Base-by-base conservation (phyloP, 2,113 vertebrate genomes). In the Chlamydotis undulata region DNA sequence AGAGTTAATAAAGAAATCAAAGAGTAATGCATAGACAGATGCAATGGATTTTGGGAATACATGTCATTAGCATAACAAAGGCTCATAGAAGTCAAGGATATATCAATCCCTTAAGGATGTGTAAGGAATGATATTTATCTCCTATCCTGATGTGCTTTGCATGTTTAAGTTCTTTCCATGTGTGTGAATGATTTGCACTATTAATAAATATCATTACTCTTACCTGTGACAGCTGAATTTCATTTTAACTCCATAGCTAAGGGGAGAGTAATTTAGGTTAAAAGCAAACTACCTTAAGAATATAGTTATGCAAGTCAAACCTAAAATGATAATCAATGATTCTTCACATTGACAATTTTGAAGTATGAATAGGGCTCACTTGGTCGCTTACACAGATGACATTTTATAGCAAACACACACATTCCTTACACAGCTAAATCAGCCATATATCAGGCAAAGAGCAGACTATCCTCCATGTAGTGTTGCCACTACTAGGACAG, bases 1-100 rank as follows among this genome's bases (percentile, higher is more conserved):
- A 94, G 59, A 89, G 71, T 50, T 94, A 93, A 95, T 93, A 90
- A 59, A 93, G 89, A 95, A 96, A 96, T 90, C 86, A 92, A 95
- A 93, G 43, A 13, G 52, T 76, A 87, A 87, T 55, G 47, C 59
- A 80, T 1, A 89, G 83, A 77, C 50, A 86, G 83, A 77, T 1
- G 14, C 23, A 92, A 83, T 0, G 22, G 55, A 81, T 86, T 95
- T 92, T 2, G 14, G 83, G 80, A 93, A 93, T 86, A 89, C 41
- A 19, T 90, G 70, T 50, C 55, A 87, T 95, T 96, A 96, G 56
- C 90, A 95, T 80, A 92, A 96, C 67, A 95, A 95, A 95, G 76
- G 45, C 80, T 92, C 37, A 35, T 7, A 78, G 83, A 83, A 94
- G 91, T 67, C 50, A 86, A 92, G 55, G 76, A 94, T 87, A 86